Percentiles rank a stretch among this genome's conserved stretches.
Conservation (phyloP, 2,797 vertebrate species). For the Emys orbicularis region DNA sequence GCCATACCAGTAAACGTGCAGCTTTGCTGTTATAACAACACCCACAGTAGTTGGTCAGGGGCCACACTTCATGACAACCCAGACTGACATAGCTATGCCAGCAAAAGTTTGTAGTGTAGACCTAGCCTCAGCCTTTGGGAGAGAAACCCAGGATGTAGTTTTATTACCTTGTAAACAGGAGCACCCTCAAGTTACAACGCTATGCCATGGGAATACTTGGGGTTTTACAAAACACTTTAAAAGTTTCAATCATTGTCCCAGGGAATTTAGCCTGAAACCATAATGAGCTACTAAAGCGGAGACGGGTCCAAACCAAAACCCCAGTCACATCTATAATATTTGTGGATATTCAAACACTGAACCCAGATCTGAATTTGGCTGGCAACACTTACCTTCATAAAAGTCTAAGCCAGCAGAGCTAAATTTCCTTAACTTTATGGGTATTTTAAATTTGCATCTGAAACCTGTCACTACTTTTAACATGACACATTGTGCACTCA, state of each 20-base stretch:
- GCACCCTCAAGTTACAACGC: background rate
- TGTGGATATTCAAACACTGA: background rate
- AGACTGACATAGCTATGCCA: background rate
- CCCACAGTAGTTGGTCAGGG: background rate
- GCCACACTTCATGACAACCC: fast-evolving
- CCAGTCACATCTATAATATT: background rate
- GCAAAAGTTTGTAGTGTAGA: background rate
- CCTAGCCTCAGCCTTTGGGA: background rate
- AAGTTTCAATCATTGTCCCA: fast-evolving
- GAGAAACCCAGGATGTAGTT: background rate
- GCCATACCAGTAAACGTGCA: background rate
- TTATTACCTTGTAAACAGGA: background rate
- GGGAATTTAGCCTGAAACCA: background rate
- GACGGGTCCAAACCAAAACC: no score
- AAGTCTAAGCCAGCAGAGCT: background rate
- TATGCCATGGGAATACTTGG: background rate
- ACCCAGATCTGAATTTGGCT: background rate
- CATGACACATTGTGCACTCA: no score
- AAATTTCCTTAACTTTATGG: background rate
- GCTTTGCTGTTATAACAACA: background rate
- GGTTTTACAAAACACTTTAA: background rate
- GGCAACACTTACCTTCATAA: background rate
- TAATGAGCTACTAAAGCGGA: background rate
- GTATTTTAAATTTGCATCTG: background rate
- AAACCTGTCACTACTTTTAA: background rate